Conservation (phyloP, 2,797 vertebrate species). For the Rhinophrynus dorsalis region DNA sequence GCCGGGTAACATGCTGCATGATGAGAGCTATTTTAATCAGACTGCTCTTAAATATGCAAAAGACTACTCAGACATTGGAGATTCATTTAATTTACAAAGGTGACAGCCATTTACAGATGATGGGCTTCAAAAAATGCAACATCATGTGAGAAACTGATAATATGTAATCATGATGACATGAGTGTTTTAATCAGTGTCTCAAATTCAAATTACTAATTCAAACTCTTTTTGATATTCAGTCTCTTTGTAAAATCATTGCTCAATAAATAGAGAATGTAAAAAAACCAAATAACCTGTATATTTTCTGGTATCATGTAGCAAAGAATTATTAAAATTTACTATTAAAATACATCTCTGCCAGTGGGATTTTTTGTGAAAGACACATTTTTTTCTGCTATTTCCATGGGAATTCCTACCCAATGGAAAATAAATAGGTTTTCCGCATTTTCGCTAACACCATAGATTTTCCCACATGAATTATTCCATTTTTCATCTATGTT, state of each 20-base stretch:
- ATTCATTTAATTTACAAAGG: constrained; percentile 40
- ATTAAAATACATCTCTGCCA: too few relatives aligned
- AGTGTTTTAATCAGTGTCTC: constrained; percentile 19
- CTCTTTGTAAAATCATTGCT: neutral
- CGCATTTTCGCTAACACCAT: too few relatives aligned
- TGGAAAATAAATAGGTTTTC: too few relatives aligned
- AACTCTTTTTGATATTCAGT: neutral
- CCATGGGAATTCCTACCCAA: too few relatives aligned
- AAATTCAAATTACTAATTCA: constrained; percentile 13
- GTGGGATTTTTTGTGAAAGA: too few relatives aligned
- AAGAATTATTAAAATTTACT: too few relatives aligned
- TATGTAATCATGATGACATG: constrained; percentile 44
- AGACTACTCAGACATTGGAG: constrained; percentile 44
- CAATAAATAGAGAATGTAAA: too few relatives aligned
- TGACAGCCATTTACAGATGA: constrained; percentile 44
- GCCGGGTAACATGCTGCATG: constrained; percentile 28
- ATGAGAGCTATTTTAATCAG: constrained; percentile 50
- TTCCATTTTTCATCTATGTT: too few relatives aligned
- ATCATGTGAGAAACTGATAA: constrained; percentile 37
- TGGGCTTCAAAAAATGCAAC: constrained; percentile 33
- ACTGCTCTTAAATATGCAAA: constrained; percentile 48
- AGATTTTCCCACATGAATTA: too few relatives aligned
- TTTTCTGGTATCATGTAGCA: too few relatives aligned
- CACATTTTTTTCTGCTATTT: too few relatives aligned
- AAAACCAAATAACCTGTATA: too few relatives aligned